Evolutionary conservation across 92 coral and sea anemone genomes (phyloP), one percentile per base, ranked within the genome.

Genomic region (Phenganax marumi): DNA sequence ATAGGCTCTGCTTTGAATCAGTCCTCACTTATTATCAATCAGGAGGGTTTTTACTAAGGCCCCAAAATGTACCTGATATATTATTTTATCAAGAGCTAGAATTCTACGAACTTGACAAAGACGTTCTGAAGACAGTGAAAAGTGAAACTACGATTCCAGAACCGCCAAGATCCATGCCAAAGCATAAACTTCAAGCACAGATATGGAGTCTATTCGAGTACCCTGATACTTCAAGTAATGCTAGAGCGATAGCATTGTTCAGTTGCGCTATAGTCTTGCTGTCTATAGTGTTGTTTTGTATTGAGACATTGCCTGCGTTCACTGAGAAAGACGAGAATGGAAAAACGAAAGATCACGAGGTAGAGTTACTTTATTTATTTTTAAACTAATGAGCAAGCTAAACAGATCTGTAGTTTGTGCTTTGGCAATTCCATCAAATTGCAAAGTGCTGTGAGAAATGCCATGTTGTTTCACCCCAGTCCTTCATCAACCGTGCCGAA

Each of bases 41-140:
- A 39, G 91, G 93, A 81, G 99, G 99, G 19, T 88, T 97, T 77
- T 81, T 96, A 47, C 90, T 96, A 50, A 88, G 97, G 63, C 99
- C 99, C 22, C 96, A 97, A 7, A 93, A 96, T 58, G 87, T 96
- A 14, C 99, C 99, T 10, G 99, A 96, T 57, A 92, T 96, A 68
- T 82, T 96, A 52, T 88, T 96, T 10, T 0, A 61, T 4, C 96
- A 91, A 66, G 99, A 96, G 80, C 93, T 96, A 8, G 92, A 96
- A 49, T 96, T 96, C 83, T 96, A 92, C 77, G 92, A 96, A 39
- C 93, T 96, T n/a, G 99, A 97, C 68, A 92, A 96, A 75, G 90
- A 88, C 6, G 99, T 97, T 7, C 73, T 96, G 10, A 89, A 86
- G 46, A 97, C 97, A 19, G 97, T 96, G 54, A 91, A 88, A 81